Percentiles rank a stretch among this genome's conserved stretches.
These are phyloP conservation scores for Mormyrus proboscirostris DNA, from an alignment of 2,797 vertebrate species.

Conservation along the genomic window DNA sequence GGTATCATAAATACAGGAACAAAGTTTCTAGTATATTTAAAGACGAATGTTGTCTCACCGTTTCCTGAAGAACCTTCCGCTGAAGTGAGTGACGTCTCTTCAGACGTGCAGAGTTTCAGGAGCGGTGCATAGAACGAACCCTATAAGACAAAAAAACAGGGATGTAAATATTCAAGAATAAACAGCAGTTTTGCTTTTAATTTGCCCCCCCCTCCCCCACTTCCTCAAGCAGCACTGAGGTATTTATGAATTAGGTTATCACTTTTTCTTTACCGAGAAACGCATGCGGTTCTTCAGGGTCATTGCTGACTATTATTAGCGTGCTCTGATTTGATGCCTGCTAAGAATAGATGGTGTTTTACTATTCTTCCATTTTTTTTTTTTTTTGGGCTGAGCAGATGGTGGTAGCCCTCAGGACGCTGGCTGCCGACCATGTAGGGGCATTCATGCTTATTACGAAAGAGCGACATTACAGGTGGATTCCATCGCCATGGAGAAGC, in stretches of 20 bases:
- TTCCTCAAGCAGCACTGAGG: constrained; percentile 14
- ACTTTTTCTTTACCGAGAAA: constrained; percentile 11
- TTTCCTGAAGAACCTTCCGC: not conserved
- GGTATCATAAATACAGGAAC: not conserved
- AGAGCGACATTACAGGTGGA: constrained; percentile 7
- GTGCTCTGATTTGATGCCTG: constrained; percentile 24
- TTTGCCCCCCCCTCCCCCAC: not conserved
- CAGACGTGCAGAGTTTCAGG: not conserved
- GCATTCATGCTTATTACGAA: constrained; percentile 15
- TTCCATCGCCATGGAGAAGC: not conserved
- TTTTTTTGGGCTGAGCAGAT: constrained; percentile 24
- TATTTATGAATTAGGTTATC: constrained; percentile 36
- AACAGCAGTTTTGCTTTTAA: not conserved
- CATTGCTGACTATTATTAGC: constrained; percentile 32
- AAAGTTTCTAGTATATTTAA: not conserved
- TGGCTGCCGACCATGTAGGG: constrained; percentile 10
- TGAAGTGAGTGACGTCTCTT: not conserved
- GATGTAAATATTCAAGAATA: not conserved
- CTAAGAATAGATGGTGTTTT: constrained; percentile 31
- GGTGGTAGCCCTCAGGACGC: constrained; percentile 21
- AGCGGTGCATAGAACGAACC: not conserved
- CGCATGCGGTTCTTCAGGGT: constrained; percentile 3
- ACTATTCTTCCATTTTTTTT: not conserved
- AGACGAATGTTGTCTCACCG: not conserved
- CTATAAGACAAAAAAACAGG: not conserved